Base-by-base conservation (phyloP, 2,797 vertebrate genomes). In the Gadopsis marmoratus region DNA sequence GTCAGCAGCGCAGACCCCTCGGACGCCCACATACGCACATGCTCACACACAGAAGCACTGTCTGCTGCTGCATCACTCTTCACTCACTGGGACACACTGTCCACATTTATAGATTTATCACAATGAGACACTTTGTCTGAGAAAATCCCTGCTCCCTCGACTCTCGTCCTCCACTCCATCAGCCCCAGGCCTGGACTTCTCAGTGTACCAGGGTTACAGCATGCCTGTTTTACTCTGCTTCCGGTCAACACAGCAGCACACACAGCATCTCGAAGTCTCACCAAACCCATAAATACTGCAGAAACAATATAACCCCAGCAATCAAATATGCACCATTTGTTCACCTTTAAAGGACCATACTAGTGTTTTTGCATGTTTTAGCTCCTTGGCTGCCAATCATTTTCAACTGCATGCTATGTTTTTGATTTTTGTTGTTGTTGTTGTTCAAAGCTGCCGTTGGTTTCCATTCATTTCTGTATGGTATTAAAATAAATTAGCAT, bases 31-130 rank as follows among this genome's bases (percentile, higher is more conserved):
- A 62, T 23, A 71, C 55, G 23, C 79, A 48, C 66, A 68, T 72
- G 50, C 55, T 54, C 62, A 71, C 72, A 92, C 90, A 93, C 79
- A 89, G 78, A 90, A 90, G 85, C 92, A 86, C 92, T 93, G 91
- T 93, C 77, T 91, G 86, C 90, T 91, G 83, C 86, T 92, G 92
- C 91, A 89, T 93, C 92, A 84, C 92, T 93, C 90, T 88, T 93
- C 89, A 84, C 85, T 88, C 86, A 82, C 81, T 84, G 84, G 69
- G 81, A 92, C 76, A 95, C 94, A 95, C 93, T 94, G 94, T 92
- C 85, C 91, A 95, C 94, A 94, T 95, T 95, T 95, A 95, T 93
- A 91, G 88, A 79, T 91, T 86, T 55, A 83, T 88, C 84, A 96
- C 95, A 96, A 96, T 93, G 88, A 88, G 67, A 76, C 70, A 91